Base-by-base conservation (phyloP, 2,888 invertebrate genomes). In the Euzophera pinguis region DNA sequence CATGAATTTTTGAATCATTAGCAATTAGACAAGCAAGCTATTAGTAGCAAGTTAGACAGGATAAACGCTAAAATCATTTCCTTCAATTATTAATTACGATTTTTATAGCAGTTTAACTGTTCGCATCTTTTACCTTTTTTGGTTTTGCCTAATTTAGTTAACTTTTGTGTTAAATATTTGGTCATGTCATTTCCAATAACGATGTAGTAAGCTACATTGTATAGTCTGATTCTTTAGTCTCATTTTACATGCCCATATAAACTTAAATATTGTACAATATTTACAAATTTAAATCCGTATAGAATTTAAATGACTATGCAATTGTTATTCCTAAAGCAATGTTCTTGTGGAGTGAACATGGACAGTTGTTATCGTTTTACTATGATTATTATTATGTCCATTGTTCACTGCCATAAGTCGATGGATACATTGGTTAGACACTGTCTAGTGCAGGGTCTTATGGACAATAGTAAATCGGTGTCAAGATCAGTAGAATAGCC, bases 391-490 rank as follows among this genome's bases (percentile, higher is more conserved):
- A 61, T 63, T 64, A 65, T 65, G 67, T 65, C 69, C 57, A 60
- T 53, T 58, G 61, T 60, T 62, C 61, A 35, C 32, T 50, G 57
- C 62, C 68, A 73, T 76, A 73, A 75, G 75, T 77, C 70, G 66
- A 69, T 64, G 57, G 43, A 53, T 10, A 17, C 35, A 17, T 35
- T 14, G 7, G n/a, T n/a, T n/a, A n/a, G n/a, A n/a, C n/a, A n/a
- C n/a, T 73, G 69, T 72, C 68, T 65, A 13, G 69, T 71, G 55
- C 55, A 65, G 69, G 63, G 66, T 64, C 65, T 10, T 61, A 64
- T 69, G 71, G 73, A 79, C 76, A 81, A 80, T 74, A 67, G 39
- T 16, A 56, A 61, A 79, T 78, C 73, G 72, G 71, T 84, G 84
- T 83, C 81, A 85, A 81, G 81, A 80, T 65, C 80, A 69, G 67